Conservation (phyloP, 2,113 vertebrate species). For the Phalacrocorax pelagicus region DNA sequence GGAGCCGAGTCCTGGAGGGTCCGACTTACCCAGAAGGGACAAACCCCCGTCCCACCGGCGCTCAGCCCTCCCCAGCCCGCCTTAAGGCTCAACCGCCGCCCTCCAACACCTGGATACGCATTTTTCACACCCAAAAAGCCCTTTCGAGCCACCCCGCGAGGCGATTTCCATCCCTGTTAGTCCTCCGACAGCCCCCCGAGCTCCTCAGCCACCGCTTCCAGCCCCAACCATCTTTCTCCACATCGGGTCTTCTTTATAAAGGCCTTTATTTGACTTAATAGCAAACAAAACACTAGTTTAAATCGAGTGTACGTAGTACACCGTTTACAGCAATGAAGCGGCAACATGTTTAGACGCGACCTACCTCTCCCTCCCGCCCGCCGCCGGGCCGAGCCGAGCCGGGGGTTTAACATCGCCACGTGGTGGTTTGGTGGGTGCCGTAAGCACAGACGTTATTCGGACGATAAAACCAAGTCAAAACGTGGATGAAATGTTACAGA, state of each 20-base stretch:
- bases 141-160: accelerated
- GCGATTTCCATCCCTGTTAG: not conserved
- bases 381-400: not conserved
- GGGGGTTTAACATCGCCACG: not conserved
- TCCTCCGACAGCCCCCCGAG: not conserved
- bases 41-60: not conserved
- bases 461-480: not conserved
- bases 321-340: not conserved
- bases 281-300: not conserved
- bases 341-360: not conserved
- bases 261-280: constrained; percentile 33
- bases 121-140: not conserved
- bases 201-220: too few species aligned
- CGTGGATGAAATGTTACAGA: not conserved
- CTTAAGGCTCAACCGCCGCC: not conserved
- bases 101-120: accelerated
- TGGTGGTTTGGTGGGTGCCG: not conserved
- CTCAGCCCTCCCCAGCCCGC: not conserved
- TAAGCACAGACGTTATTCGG: not conserved
- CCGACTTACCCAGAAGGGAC: not conserved
- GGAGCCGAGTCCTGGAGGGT: too few species aligned
- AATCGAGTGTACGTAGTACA: not conserved
- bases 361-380: not conserved
- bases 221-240: not conserved
- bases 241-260: not conserved